Evolutionary conservation across 2,113 vertebrate genomes (phyloP), one percentile per base, ranked within the genome.

Genomic region (Benitochromis conjunctus): DNA sequence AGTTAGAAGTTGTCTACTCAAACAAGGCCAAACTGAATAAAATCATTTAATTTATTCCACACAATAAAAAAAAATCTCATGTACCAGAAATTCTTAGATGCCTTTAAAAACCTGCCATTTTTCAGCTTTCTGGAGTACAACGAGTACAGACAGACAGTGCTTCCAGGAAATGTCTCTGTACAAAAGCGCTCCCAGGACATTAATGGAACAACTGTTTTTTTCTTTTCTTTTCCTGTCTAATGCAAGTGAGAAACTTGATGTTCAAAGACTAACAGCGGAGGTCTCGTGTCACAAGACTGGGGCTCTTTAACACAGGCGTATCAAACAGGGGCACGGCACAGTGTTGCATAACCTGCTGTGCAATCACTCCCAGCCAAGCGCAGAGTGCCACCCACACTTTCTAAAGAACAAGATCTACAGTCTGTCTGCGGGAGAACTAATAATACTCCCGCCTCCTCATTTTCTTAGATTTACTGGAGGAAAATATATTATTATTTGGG

Each of bases 281-380:
- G 38, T 71, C 62, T 21, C 0, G 12, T 57, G 86, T 85, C 83
- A 88, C 85, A 89, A 79, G 82, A 80, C 62, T 38, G 5, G 3
- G 6, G 66, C 88, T 87, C 53, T 90, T 91, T 91, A 92, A 80
- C 93, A 62, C 84, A 54, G 24, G 5, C n/a, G 8, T 90, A 81
- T 86, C 83, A 91, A 94, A 90, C 83, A 4, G 60, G 36, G 82
- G 69, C 88, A 53, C 51, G 9, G 26, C 38, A 64, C 81, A 9
- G 16, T 7, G 48, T 95, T 95, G 74, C 82, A 78, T 92, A 94
- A 94, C 79, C 51, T 34, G 77, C 88, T 48, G 81, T 89, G 79
- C 82, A 83, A 76, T 88, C 86, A 90, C 51, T 85, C 51, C 10
- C 80, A 81, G 79, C 31, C 82, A 16, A 92, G 88, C 60, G 55